phyloP scores from a whole-genome alignment of 2,888 invertebrate species.

The Seira musarum region DNA sequence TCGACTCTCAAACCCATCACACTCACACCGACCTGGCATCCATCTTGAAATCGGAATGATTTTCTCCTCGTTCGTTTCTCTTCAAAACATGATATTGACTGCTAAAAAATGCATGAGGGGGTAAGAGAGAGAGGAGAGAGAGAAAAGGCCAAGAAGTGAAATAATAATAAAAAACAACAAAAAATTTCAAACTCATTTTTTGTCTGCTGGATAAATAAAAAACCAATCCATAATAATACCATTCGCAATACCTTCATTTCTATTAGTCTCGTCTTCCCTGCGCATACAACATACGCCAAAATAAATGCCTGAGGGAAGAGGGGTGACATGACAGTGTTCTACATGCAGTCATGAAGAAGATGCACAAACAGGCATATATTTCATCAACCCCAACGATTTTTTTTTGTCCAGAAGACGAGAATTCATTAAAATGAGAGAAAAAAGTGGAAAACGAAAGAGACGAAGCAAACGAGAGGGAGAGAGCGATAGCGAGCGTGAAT shows the following conservation, averaged over 20 bases:
- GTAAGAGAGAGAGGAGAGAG: no score
- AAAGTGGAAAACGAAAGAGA: slow-evolving; percentile 13
- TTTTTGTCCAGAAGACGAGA: slow-evolving; percentile 51
- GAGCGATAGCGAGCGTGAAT: not conserved
- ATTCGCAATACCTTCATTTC: slow-evolving; percentile 19
- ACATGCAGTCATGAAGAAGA: slow-evolving; percentile 33
- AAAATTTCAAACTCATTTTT: not conserved
- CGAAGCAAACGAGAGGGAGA: slow-evolving; percentile 2
- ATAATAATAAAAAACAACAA: not conserved
- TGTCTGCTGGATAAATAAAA: slow-evolving; percentile 10
- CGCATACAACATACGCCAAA: slow-evolving; percentile 44
- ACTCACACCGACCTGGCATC: slow-evolving; percentile 15
- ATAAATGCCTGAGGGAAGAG: slow-evolving; percentile 58
- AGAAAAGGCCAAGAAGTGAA: no score
- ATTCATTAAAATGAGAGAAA: slow-evolving; percentile 28
- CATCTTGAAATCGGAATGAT: slow-evolving; percentile 16
- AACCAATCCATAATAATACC: not conserved
- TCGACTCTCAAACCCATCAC: not conserved
- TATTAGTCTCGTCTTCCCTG: slow-evolving; percentile 3
- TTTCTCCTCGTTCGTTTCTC: slow-evolving; percentile 1
- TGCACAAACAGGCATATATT: slow-evolving; percentile 49
- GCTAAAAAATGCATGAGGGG: no score
- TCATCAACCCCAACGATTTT: slow-evolving; percentile 50
- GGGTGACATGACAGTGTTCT: slow-evolving; percentile 54
- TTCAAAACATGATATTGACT: not conserved